Conservation (phyloP, 2,113 vertebrate species). For the Rhabdornis inornatus region DNA sequence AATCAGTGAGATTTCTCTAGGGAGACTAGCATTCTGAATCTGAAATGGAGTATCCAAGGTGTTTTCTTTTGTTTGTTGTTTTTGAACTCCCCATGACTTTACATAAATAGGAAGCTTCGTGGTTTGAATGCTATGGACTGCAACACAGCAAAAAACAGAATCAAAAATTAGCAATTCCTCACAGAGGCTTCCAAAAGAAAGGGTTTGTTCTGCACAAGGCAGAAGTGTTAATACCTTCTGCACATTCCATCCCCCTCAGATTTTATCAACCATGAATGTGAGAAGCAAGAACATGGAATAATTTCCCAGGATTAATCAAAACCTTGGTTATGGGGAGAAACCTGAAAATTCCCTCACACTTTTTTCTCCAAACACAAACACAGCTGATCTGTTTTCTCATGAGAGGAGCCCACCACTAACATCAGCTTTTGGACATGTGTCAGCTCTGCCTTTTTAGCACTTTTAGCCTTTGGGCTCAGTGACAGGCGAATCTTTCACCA, state of each 20-base stretch:
- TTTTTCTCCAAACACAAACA: neutral
- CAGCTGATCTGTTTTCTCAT: rapidly evolving
- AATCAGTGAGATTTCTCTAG: neutral
- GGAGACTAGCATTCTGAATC: neutral
- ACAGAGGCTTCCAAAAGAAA: neutral
- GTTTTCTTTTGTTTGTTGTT: neutral
- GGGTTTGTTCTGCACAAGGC: neutral
- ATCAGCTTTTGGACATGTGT: neutral
- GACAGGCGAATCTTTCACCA: neutral
- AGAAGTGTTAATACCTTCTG: neutral
- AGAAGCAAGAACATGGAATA: neutral
- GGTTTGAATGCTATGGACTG: neutral
- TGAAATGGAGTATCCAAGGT: neutral
- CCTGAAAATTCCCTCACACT: neutral
- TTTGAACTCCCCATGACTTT: neutral
- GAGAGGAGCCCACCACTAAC: neutral
- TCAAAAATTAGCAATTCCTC: neutral
- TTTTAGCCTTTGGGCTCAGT: neutral
- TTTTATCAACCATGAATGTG: neutral
- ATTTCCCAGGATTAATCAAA: neutral
- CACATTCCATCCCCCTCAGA: neutral
- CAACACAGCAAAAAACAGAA: neutral
- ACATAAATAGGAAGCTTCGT: neutral
- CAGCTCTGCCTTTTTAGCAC: slow-evolving; percentile 37
- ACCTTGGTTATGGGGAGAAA: neutral